Base-by-base conservation (phyloP, 2,888 invertebrate genomes). In the Homarus gammarus region DNA sequence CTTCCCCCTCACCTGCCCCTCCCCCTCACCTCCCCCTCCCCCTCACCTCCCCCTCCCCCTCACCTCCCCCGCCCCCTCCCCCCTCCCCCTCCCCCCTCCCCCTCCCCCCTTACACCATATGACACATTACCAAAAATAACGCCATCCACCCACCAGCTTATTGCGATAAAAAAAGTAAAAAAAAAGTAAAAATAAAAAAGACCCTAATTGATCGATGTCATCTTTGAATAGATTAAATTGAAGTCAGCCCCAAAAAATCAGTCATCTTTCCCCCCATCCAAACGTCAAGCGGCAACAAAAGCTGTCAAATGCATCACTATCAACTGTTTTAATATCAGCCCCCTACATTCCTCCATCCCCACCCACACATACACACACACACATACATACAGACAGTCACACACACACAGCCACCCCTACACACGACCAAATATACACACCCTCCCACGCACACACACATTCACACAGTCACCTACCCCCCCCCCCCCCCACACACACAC, bases 221-320 rank as follows among this genome's bases (percentile, higher is more conserved):
- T 87, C 81, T 79, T 49, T 87, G 85, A 87, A 87, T 87, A 81
- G 87, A 87, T 87, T 87, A 87, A 87, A 87, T 56, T 72, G 61
- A 77, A 87, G 87, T 72, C 44, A n/a, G n/a, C n/a, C n/a, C n/a
- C n/a, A 61, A 81, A 81, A 72, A 72, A 86, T 86, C 87, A 70
- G 79, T 87, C 87, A 87, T 86, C 78, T 86, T 70, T 73, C 73
- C 56, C 81, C 86, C 87, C 87, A 72, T 87, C 79, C 79, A 51
- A 87, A 81, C 81, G 87, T 87, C 87, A 87, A 38, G 81, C 87
- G 72, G 56, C 87, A 81, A 87, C 87, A 87, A 87, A 79, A 72
- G 79, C 86, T 72, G 86, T 56, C 86, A 56, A 72, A 72, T 72
- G 87, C 72, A 79, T 81, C 81, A 81, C 87, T 38, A 56, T 72